A percentile compares a stretch with the other conserved stretches of the same genome.
Evolutionary conservation across 2,888 invertebrate genomes (phyloP).

Genomic region (Dynastes maya): DNA sequence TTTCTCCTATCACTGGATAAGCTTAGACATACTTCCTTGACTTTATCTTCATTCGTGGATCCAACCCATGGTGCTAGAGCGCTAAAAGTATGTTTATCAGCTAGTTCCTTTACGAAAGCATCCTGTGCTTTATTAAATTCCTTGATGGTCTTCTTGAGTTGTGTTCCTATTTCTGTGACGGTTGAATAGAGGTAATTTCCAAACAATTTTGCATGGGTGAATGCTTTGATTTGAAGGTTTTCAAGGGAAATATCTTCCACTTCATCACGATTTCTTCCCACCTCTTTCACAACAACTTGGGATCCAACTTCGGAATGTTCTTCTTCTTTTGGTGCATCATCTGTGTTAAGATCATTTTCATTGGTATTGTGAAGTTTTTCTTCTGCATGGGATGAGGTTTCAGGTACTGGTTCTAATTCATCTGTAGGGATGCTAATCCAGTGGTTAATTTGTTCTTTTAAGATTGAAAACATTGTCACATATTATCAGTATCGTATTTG

Average conservation of each 20-base stretch:
- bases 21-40: slow-evolving; percentile 96
- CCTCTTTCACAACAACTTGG: neutral
- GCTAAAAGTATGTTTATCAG: slow-evolving; percentile 77
- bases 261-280: neutral
- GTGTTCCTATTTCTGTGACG: slow-evolving; percentile 90
- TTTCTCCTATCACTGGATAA: slow-evolving; percentile 96
- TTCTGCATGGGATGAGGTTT: slow-evolving; percentile 81
- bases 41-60: slow-evolving; percentile 92
- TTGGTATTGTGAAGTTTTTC: slow-evolving; percentile 65
- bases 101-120: slow-evolving; percentile 93
- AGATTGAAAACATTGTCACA: slow-evolving; percentile 86
- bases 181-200: slow-evolving; percentile 94
- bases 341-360: neutral
- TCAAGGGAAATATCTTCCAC: neutral
- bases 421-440: slow-evolving; percentile 89
- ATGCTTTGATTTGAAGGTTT: neutral
- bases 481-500: neutral
- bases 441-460: slow-evolving; percentile 91
- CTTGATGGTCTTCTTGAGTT: slow-evolving; percentile 96
- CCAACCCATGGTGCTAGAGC: slow-evolving; percentile 96
- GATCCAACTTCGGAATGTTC: neutral
- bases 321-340: neutral
- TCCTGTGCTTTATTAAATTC: slow-evolving; percentile 98
- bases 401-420: slow-evolving; percentile 83
- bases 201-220: slow-evolving; percentile 82